Conservation (phyloP, 2,888 invertebrate genomes). For the Chrysotoxum bicinctum region DNA sequence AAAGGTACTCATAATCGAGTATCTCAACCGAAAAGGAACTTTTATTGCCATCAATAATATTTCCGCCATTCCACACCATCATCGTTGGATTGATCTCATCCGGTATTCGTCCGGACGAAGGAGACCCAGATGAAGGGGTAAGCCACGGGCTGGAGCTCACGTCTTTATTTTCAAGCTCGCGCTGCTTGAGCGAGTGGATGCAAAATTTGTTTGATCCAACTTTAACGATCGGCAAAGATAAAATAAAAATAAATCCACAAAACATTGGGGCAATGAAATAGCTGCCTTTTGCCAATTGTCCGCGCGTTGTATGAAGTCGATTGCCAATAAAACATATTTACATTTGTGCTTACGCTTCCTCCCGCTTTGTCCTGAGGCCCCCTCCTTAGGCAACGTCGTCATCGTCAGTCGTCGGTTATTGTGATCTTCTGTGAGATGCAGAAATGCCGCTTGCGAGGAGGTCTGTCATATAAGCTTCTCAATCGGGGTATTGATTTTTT, state of each 20-base stretch:
- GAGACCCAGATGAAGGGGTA: not conserved
- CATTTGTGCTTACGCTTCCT: slow-evolving; percentile 50
- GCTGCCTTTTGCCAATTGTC: slow-evolving; percentile 69
- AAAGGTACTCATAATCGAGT: slow-evolving; percentile 33
- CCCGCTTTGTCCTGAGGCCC: not conserved
- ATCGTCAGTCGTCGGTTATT: not conserved
- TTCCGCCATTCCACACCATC: slow-evolving; percentile 68
- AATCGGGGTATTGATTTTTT: slow-evolving; percentile 31
- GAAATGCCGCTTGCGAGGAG: slow-evolving; percentile 43
- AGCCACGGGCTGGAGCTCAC: slow-evolving; percentile 43
- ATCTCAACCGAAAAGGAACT: slow-evolving; percentile 52
- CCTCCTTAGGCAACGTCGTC: not conserved
- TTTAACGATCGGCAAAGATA: slow-evolving; percentile 73
- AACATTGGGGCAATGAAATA: slow-evolving; percentile 40
- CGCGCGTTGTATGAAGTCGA: slow-evolving; percentile 62
- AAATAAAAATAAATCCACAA: slow-evolving; percentile 56
- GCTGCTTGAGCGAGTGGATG: slow-evolving; percentile 53
- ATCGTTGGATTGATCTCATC: slow-evolving; percentile 37
- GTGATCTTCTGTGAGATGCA: slow-evolving; percentile 49
- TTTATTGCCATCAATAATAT: slow-evolving; percentile 70
- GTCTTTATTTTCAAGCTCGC: slow-evolving; percentile 60
- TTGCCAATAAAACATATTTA: slow-evolving; percentile 72
- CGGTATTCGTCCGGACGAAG: not conserved
- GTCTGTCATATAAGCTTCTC: slow-evolving; percentile 58
- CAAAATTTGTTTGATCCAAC: slow-evolving; percentile 73